These are phyloP conservation scores for Canis aureus DNA, from an alignment of 2,113 vertebrate genomes.

Conservation along the genomic window DNA sequence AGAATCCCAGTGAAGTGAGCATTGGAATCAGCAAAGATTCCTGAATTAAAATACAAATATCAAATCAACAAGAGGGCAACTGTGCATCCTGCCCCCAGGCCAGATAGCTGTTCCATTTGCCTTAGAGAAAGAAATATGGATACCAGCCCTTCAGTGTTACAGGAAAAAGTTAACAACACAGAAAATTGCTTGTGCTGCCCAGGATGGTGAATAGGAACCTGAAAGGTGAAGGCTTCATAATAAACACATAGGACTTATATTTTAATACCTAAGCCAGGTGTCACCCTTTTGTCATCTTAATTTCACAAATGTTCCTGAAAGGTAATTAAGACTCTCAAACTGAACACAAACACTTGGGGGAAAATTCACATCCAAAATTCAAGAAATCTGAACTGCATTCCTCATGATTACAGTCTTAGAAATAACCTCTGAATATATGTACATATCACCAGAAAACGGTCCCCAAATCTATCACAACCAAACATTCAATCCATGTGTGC, in stretches of 20 bases:
- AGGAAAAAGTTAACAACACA: constrained; percentile 66
- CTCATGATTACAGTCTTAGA: neutral
- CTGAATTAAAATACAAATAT: neutral
- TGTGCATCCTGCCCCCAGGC: neutral
- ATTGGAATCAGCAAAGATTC: constrained; percentile 38
- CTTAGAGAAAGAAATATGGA: neutral
- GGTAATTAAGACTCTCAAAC: constrained; percentile 25
- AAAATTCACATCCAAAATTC: neutral
- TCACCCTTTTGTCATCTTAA: constrained; percentile 15
- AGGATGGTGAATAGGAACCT: neutral
- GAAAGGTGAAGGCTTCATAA: neutral
- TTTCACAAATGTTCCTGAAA: neutral
- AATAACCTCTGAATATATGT: neutral
- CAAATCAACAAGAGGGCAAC: neutral
- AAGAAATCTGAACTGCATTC: neutral
- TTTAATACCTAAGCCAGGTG: constrained; percentile 37
- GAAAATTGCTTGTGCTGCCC: constrained; percentile 63
- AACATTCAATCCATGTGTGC: rapidly evolving
- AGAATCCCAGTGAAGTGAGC: constrained; percentile 38
- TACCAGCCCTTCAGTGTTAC: neutral
- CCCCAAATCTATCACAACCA: neutral
- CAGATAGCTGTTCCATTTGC: neutral
- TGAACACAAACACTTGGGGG: neutral
- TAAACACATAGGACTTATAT: neutral
- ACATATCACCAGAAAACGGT: neutral